These are phyloP conservation scores for Rhizoglyphus robini DNA, from an alignment of 1,140 invertebrate species.

Conservation along the genomic window DNA sequence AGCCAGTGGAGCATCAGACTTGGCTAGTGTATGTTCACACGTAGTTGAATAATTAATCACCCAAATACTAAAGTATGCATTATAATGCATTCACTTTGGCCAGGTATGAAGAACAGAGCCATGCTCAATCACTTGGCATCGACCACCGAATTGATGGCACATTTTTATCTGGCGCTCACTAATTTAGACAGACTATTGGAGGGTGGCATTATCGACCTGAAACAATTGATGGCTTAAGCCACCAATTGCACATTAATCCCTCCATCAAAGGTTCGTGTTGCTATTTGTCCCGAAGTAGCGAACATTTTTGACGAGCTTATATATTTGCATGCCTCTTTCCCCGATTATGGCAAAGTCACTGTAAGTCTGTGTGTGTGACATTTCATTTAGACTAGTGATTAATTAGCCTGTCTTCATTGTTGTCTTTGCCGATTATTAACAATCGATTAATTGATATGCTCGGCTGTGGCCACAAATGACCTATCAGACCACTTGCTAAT, in stretches of 20 bases:
- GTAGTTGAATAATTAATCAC: conserved; percentile 8
- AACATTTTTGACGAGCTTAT: conserved; percentile 8
- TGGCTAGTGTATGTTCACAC: not conserved
- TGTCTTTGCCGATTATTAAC: no score
- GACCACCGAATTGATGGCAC: conserved; percentile 5
- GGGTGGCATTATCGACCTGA: not conserved
- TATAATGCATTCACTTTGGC: not conserved
- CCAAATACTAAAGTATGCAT: no score
- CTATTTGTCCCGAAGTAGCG: conserved; percentile 4
- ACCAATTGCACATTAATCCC: conserved; percentile 1
- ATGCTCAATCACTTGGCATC: conserved; percentile 11
- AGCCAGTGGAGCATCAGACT: not conserved
- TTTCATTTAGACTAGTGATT: no score
- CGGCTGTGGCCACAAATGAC: no score
- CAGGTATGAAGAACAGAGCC: not conserved
- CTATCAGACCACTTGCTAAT: no score
- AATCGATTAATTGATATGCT: no score
- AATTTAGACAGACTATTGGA: conserved; percentile 4
- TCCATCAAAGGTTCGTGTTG: conserved; percentile 10
- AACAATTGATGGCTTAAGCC: no score
- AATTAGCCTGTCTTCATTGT: no score
- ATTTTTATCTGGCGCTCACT: conserved; percentile 4
- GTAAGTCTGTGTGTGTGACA: no score
- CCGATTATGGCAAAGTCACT: conserved; percentile 7
- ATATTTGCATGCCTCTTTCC: conserved; percentile 4